Evolutionary conservation across 1,140 invertebrate genomes (phyloP).

Genomic region (Philotrypesis tridentata): DNA sequence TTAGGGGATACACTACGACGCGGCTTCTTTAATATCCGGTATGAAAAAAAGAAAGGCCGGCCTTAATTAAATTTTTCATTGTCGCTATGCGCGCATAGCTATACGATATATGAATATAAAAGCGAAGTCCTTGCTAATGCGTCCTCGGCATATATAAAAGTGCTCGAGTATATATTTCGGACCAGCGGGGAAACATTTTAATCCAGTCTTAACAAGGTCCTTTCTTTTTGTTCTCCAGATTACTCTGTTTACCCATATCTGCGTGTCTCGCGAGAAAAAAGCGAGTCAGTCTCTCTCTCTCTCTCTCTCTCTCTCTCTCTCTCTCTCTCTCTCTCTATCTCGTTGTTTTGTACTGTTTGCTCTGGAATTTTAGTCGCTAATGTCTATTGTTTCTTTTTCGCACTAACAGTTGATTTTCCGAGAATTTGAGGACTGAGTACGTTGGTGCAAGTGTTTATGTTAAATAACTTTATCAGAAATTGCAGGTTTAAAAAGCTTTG

Average conservation of each 20-base stretch:
- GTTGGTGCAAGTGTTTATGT: too few species aligned
- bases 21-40: background rate
- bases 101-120: background rate
- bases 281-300: background rate
- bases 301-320: too few species aligned
- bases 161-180: background rate
- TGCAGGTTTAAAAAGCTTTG: too few species aligned
- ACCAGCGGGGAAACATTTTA: background rate
- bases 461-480: too few species aligned
- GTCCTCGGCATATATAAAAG: background rate
- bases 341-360: too few species aligned
- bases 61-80: background rate
- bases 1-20: background rate
- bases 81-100: background rate
- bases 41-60: background rate
- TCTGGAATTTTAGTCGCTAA: background rate
- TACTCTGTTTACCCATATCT: background rate
- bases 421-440: too few species aligned
- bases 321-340: too few species aligned
- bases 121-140: background rate
- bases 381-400: too few species aligned
- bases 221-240: conserved; percentile 1
- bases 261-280: background rate
- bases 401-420: background rate
- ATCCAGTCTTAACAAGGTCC: background rate